These are phyloP conservation scores for Porites australiensis DNA, from an alignment of 64 coral and sea anemone species.

Conservation along the genomic window DNA sequence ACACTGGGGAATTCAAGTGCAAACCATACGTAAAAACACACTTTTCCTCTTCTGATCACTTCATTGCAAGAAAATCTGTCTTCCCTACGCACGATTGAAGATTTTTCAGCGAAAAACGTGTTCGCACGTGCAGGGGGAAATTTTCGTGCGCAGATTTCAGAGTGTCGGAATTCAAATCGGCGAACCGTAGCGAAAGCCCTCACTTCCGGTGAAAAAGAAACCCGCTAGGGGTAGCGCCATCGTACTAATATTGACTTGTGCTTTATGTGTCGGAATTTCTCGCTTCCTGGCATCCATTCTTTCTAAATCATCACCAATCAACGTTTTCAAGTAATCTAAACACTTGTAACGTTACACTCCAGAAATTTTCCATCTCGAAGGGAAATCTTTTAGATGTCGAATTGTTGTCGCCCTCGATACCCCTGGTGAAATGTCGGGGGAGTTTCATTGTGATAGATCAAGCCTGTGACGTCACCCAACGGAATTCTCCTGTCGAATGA, in stretches of 20 bases:
- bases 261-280: conserved; percentile 38
- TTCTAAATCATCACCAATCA: neutral
- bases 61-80: neutral
- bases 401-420: neutral
- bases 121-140: conserved; percentile 35
- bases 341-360: neutral
- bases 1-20: conserved; percentile 38
- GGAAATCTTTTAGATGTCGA: conserved; percentile 9
- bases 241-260: conserved; percentile 43
- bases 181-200: conserved; percentile 15
- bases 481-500: conserved; percentile 88
- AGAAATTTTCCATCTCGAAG: neutral
- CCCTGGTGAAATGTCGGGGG: conserved; percentile 40
- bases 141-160: conserved; percentile 10
- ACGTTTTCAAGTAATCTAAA: neutral
- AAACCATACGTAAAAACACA: neutral
- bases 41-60: neutral
- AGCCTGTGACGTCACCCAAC: conserved; percentile 65
- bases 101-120: conserved; percentile 3
- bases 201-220: conserved; percentile 46
- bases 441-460: conserved; percentile 66
- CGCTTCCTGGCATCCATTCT: neutral
- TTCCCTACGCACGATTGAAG: neutral
- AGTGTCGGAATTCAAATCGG: conserved; percentile 24
- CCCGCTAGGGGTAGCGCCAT: conserved; percentile 49